Percentiles rank a stretch among this genome's conserved stretches.
Conservation (phyloP, 2,113 vertebrate species). For the Psittacara wagleri region DNA sequence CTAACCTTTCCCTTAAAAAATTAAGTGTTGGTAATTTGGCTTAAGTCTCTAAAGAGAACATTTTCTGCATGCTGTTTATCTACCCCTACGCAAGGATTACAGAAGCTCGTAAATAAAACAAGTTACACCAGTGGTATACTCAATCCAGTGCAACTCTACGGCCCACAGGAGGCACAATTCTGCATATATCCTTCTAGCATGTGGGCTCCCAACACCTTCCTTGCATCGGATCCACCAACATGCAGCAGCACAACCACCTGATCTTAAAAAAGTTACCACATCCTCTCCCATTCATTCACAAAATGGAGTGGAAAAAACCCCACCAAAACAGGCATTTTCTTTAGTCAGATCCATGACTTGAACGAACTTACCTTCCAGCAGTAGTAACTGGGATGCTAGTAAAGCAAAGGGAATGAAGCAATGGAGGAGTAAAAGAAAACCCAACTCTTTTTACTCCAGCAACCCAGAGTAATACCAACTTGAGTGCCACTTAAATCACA, state of each 20-base stretch:
- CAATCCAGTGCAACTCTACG: background rate
- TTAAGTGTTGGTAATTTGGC: background rate
- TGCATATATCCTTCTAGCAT: fast-evolving
- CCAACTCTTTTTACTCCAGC: background rate
- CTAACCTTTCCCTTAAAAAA: background rate
- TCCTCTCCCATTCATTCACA: background rate
- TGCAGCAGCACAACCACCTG: background rate
- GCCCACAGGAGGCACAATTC: background rate
- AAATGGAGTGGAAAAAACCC: background rate
- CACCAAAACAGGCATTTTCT: background rate
- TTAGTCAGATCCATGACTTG: background rate
- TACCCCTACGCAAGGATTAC: background rate
- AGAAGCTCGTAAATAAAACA: background rate
- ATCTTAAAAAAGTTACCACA: background rate
- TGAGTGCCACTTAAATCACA: background rate
- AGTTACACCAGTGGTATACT: background rate
- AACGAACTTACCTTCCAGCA: background rate
- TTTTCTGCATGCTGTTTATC: background rate
- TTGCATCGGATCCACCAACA: fast-evolving
- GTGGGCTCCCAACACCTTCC: background rate
- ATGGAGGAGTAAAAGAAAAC: background rate
- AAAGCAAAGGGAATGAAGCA: background rate
- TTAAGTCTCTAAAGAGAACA: background rate
- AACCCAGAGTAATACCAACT: background rate
- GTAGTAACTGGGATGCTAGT: background rate